These are phyloP conservation scores for Ranitomeya variabilis DNA, from an alignment of 2,113 vertebrate genomes.

Conservation along the genomic window DNA sequence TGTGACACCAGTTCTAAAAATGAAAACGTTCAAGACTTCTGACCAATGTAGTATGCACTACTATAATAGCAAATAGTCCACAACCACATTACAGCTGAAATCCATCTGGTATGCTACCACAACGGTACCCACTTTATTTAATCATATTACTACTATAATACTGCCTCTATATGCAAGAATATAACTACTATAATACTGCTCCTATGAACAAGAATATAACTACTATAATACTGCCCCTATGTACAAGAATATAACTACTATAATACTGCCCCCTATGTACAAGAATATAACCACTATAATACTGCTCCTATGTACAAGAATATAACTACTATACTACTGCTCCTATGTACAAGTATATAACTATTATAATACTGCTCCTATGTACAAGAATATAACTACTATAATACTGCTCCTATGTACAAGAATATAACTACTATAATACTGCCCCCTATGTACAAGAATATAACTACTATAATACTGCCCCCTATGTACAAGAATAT, in stretches of 20 bases:
- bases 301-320: conserved; percentile 15
- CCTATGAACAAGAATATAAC: not conserved
- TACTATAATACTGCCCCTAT: too few species aligned
- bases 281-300: conserved; percentile 15
- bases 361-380: not conserved
- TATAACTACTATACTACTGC: conserved; percentile 19
- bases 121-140: not conserved
- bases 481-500: not conserved
- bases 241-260: too few species aligned
- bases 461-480: too few species aligned
- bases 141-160: too few species aligned
- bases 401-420: conserved; percentile 2
- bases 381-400: conserved; percentile 7
- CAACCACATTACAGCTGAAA: not conserved
- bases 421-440: not conserved
- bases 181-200: not conserved
- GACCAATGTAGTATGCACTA: not conserved
- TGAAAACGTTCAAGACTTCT: not conserved
- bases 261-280: not conserved
- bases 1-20: not conserved
- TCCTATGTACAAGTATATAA: conserved; percentile 2
- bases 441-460: not conserved
- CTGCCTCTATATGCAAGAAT: not conserved
- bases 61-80: not conserved
- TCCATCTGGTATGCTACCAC: not conserved